A percentile compares a stretch with the other conserved stretches of the same genome.
Evolutionary conservation across 2,888 invertebrate species (phyloP).

Genomic region (Druceiella hillmani): DNA sequence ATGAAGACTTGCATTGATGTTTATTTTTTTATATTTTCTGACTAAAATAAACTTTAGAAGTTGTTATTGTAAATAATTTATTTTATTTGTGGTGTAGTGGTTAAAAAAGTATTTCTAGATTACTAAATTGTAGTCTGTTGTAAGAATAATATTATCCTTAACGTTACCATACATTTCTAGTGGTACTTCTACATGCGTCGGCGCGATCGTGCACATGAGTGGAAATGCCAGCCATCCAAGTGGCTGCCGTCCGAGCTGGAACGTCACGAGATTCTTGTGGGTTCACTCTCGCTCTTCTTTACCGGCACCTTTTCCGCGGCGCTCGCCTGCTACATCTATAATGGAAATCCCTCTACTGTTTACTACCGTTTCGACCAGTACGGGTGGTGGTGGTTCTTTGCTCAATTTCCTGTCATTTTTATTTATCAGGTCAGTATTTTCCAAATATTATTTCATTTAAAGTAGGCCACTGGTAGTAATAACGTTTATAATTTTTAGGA

Average conservation of each 20-base stretch:
- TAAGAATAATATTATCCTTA: too few relatives aligned
- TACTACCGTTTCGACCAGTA: slow-evolving; percentile 60
- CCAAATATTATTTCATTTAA: too few relatives aligned
- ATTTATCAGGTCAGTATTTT: slow-evolving; percentile 52
- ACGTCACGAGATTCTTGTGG: slow-evolving; percentile 61
- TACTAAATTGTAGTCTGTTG: too few relatives aligned
- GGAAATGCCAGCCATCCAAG: slow-evolving; percentile 70
- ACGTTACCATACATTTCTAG: slow-evolving; percentile 45
- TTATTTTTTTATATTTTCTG: too few relatives aligned
- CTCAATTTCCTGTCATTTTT: slow-evolving; percentile 60
- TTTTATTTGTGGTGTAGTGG: too few relatives aligned
- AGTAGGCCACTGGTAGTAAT: too few relatives aligned
- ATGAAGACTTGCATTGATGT: too few relatives aligned
- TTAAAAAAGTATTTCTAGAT: too few relatives aligned
- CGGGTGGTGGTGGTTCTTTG: slow-evolving; percentile 60
- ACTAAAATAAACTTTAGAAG: too few relatives aligned
- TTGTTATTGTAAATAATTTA: too few relatives aligned
- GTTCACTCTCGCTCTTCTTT: slow-evolving; percentile 52
- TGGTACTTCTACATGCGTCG: slow-evolving; percentile 66
- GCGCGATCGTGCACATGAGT: slow-evolving; percentile 55
- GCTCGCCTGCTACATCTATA: slow-evolving; percentile 60
- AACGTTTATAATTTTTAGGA: too few relatives aligned
- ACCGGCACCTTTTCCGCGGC: slow-evolving; percentile 53
- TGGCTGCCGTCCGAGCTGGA: slow-evolving; percentile 63
- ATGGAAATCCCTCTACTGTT: slow-evolving; percentile 60